phyloP scores from a whole-genome alignment of 2,797 vertebrate species.

The Tenualosa ilisha region DNA sequence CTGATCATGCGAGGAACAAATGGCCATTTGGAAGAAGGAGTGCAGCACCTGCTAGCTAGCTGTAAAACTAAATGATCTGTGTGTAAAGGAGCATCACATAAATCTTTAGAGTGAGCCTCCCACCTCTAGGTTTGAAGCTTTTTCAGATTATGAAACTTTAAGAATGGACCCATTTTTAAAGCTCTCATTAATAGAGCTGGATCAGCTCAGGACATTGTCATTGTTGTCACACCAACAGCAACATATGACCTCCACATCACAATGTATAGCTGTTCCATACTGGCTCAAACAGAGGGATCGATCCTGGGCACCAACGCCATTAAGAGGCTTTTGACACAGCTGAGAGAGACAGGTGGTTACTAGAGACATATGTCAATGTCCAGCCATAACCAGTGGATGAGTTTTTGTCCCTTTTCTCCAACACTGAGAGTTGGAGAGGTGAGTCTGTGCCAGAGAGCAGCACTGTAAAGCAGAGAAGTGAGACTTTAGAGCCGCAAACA shows the following conservation, averaged over 20 bases:
- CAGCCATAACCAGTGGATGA: conserved; percentile 28
- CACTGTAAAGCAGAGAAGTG: conserved; percentile 25
- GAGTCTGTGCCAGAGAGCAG: conserved; percentile 19
- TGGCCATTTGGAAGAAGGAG: neutral
- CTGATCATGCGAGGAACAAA: neutral
- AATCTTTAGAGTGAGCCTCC: conserved; percentile 31
- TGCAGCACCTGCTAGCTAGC: neutral
- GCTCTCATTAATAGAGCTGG: neutral
- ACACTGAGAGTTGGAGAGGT: conserved; percentile 33
- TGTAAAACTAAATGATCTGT: conserved; percentile 31
- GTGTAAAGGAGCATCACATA: conserved; percentile 20
- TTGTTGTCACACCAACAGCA: neutral
- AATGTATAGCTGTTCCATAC: neutral
- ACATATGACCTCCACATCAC: neutral
- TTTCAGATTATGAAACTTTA: no score
- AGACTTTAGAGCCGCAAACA: conserved; percentile 26
- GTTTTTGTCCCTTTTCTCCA: conserved; percentile 31
- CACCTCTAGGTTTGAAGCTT: neutral
- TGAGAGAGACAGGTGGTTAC: conserved; percentile 21
- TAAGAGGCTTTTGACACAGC: conserved; percentile 7
- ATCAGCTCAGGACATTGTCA: conserved; percentile 20
- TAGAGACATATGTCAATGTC: conserved; percentile 22
- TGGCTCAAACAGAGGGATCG: conserved; percentile 22
- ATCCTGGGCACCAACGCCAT: conserved; percentile 26
- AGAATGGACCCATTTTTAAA: no score